Conservation (phyloP, 2,797 vertebrate genomes). For the Agapornis canus region DNA sequence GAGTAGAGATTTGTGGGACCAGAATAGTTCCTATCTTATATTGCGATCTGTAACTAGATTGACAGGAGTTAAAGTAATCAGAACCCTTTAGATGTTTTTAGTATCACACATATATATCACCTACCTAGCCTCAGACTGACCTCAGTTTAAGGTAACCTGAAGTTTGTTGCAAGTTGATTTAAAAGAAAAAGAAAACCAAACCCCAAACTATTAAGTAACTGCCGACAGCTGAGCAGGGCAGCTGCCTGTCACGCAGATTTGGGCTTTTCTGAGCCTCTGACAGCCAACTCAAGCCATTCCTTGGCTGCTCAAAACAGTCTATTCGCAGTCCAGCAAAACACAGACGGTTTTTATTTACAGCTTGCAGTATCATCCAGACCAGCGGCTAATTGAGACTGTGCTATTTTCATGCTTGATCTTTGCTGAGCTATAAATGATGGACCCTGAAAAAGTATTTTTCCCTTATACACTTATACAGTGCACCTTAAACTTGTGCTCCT, state of each 20-base stretch:
- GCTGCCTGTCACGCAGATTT: not conserved
- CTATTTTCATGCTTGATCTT: conserved; percentile 61
- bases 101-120: not conserved
- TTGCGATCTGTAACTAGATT: conserved; percentile 2
- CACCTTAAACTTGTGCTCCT: not conserved
- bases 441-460: not conserved
- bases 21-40: conserved; percentile 24
- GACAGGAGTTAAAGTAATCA: conserved; percentile 11
- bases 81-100: not conserved
- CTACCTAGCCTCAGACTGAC: not conserved
- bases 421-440: conserved; percentile 28
- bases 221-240: conserved; percentile 37
- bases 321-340: not conserved
- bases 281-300: not conserved
- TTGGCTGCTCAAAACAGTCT: not conserved
- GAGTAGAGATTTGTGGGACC: conserved; percentile 18
- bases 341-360: conserved; percentile 28
- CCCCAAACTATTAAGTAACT: not conserved
- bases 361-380: not conserved
- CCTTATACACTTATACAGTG: not conserved
- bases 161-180: conserved; percentile 24
- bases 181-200: conserved; percentile 4
- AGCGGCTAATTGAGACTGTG: not conserved
- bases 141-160: conserved; percentile 18
- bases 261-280: not conserved